phyloP scores from a whole-genome alignment of 2,113 vertebrate species.

The Oenanthe oenanthe region DNA sequence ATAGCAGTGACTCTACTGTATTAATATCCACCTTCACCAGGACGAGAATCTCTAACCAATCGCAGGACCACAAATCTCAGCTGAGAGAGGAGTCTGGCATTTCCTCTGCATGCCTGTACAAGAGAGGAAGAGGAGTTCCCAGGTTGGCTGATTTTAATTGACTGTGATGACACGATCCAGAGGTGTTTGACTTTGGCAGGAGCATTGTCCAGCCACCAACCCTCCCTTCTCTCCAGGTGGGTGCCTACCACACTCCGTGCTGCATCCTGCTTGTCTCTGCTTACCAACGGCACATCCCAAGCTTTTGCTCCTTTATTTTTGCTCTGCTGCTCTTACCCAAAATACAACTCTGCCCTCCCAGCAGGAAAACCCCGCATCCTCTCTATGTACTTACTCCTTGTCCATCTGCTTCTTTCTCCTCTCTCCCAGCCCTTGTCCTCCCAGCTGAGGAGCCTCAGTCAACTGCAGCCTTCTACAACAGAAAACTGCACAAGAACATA shows the following conservation, averaged over 20 bases:
- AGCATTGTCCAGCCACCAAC: not conserved
- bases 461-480: rapidly evolving
- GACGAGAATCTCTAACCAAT: rapidly evolving
- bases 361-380: not conserved
- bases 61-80: not conserved
- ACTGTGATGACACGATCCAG: not conserved
- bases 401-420: not conserved
- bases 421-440: not conserved
- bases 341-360: no score
- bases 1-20: not conserved
- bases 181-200: not conserved
- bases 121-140: not conserved
- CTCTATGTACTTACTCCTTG: not conserved
- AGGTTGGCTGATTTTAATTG: not conserved
- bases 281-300: not conserved
- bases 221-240: not conserved
- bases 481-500: not conserved
- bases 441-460: not conserved
- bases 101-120: not conserved
- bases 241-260: not conserved
- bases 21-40: not conserved
- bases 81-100: not conserved
- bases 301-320: not conserved
- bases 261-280: not conserved
- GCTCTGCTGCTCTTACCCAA: not conserved